These are phyloP conservation scores for Xanthorhoe spadicearia DNA, from an alignment of 2,888 invertebrate species.

Conservation along the genomic window DNA sequence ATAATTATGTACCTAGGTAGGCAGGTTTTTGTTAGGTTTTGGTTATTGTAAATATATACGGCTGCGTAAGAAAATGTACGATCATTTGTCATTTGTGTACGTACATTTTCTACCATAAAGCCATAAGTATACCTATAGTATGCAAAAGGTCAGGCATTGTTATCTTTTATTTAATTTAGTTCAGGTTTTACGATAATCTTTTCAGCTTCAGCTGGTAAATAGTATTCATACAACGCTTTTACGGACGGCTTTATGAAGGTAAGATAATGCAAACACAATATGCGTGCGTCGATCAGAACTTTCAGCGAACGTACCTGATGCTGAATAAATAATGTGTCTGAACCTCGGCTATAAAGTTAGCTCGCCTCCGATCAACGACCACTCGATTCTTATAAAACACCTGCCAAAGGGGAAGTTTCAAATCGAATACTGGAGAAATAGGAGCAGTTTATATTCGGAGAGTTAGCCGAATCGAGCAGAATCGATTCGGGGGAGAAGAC, in stretches of 20 bases:
- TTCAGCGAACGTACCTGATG: conserved; percentile 25
- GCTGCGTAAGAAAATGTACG: no score
- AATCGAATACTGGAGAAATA: not conserved
- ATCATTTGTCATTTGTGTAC: no score
- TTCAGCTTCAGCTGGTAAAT: conserved; percentile 18
- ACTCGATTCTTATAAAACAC: conserved; percentile 1
- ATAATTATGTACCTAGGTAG: no score
- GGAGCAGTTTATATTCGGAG: not conserved
- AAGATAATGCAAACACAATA: conserved; percentile 31
- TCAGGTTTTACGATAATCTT: conserved; percentile 23
- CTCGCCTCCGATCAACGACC: conserved; percentile 10
- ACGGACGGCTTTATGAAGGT: conserved; percentile 23
- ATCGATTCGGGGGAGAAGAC: not conserved
- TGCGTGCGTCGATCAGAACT: conserved; percentile 31
- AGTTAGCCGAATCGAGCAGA: conserved; percentile 1
- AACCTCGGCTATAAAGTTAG: conserved; percentile 30
- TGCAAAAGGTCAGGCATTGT: conserved; percentile 13
- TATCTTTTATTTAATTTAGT: conserved; percentile 10
- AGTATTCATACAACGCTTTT: conserved; percentile 17
- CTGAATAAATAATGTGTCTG: conserved; percentile 35
- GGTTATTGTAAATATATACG: no score
- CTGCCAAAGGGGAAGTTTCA: not conserved
- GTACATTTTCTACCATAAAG: no score
- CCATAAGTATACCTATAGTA: not conserved
- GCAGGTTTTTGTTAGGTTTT: no score